These are phyloP conservation scores for Morus bassanus DNA, from an alignment of 2,797 vertebrate genomes.

Conservation along the genomic window DNA sequence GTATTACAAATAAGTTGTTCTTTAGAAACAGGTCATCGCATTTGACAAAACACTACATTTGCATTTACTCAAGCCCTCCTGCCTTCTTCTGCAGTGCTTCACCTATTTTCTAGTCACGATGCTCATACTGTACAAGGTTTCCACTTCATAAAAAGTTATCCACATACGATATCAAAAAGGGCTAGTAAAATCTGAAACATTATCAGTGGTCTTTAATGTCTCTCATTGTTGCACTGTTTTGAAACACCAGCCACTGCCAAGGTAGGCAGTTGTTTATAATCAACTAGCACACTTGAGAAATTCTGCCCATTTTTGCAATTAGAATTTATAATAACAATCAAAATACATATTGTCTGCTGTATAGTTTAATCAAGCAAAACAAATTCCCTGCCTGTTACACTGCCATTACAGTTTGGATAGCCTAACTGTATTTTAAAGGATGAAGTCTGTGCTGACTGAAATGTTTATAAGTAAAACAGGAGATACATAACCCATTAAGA, in stretches of 20 bases:
- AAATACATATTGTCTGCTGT: background rate
- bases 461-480: conserved; percentile 7
- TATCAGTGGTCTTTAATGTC: background rate
- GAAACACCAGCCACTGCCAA: background rate
- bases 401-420: conserved; percentile 1
- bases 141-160: background rate
- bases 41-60: background rate
- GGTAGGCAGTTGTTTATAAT: background rate
- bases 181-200: background rate
- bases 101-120: accelerated
- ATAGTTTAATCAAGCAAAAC: conserved; percentile 51
- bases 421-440: conserved; percentile 9
- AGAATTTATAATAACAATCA: background rate
- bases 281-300: background rate
- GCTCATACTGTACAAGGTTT: background rate
- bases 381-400: conserved; percentile 2
- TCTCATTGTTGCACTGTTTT: background rate
- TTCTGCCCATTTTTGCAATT: background rate
- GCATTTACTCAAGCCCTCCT: background rate
- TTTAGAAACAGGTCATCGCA: background rate
- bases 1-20: background rate
- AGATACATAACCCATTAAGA: background rate
- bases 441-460: background rate
- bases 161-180: background rate
- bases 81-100: background rate